phyloP scores from a whole-genome alignment of 2,113 vertebrate genomes.

The Tetraodon nigroviridis region DNA sequence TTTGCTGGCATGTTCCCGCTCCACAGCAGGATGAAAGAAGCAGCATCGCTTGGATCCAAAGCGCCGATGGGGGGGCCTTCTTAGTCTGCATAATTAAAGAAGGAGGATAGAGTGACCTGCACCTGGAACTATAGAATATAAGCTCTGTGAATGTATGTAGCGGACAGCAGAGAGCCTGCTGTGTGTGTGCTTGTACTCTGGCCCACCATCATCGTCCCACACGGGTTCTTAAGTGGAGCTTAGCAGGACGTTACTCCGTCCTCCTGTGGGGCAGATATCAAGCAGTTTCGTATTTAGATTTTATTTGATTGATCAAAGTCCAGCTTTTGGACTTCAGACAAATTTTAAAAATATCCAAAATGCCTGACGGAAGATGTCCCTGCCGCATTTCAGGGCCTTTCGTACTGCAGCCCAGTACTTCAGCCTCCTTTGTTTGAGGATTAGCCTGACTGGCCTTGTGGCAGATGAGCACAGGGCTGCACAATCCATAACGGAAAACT shows the following conservation, averaged over 20 bases:
- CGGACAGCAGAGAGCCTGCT: conserved; percentile 12
- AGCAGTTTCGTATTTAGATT: not conserved
- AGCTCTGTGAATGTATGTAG: conserved; percentile 46
- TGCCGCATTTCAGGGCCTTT: conserved; percentile 24
- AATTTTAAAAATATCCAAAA: conserved; percentile 19
- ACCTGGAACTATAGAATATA: conserved; percentile 54
- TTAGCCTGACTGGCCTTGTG: conserved; percentile 41
- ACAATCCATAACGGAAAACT: conserved; percentile 63
- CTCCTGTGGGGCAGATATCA: not conserved
- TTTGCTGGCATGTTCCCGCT: conserved; percentile 31
- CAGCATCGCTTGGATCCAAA: conserved; percentile 51
- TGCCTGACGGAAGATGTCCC: conserved; percentile 16
- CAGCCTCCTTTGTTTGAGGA: conserved; percentile 42
- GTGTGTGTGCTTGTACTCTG: not conserved
- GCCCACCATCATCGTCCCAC: not conserved
- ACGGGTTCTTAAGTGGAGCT: not conserved
- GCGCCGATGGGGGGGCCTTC: conserved; percentile 66
- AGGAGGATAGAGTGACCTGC: conserved; percentile 67
- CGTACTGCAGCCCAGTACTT: conserved; percentile 22
- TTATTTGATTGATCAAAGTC: no score
- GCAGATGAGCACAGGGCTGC: conserved; percentile 39
- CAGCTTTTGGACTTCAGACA: not conserved
- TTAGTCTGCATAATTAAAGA: conserved; percentile 74
- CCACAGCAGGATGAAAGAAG: conserved; percentile 49
- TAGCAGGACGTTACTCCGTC: not conserved